A percentile compares a stretch with the other conserved stretches of the same genome.
Evolutionary conservation across 2,113 vertebrate species (phyloP).

Genomic region (Pelecanus crispus): DNA sequence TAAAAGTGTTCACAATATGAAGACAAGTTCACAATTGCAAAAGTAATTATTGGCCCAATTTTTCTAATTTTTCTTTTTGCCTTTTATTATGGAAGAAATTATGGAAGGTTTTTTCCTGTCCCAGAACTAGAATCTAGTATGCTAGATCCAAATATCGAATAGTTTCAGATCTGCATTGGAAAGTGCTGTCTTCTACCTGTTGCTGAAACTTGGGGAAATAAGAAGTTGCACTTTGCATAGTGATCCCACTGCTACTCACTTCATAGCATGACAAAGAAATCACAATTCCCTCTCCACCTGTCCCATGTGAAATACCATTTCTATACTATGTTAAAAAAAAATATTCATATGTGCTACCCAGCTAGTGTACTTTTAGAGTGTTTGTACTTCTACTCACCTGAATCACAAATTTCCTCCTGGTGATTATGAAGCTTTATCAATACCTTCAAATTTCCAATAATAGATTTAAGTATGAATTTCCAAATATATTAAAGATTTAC

Average conservation of each 20-base stretch:
- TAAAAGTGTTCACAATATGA: not conserved
- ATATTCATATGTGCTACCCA: not conserved
- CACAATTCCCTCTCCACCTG: not conserved
- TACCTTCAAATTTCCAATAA: not conserved
- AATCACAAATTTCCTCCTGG: not conserved
- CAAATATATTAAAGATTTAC: not conserved
- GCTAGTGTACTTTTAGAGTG: not conserved
- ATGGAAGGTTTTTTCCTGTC: not conserved
- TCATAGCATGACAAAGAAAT: not conserved
- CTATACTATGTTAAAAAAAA: not conserved
- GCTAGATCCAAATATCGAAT: not conserved
- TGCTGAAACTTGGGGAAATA: not conserved
- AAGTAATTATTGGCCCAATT: not conserved
- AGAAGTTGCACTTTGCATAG: not conserved
- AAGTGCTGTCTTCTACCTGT: not conserved
- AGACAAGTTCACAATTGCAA: not conserved
- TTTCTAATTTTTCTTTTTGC: not conserved
- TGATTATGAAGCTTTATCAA: not conserved
- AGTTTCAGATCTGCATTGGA: not conserved
- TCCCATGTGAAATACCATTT: not conserved
- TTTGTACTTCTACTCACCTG: not conserved
- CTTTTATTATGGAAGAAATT: not conserved
- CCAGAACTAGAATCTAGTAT: not conserved
- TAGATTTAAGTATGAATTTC: not conserved
- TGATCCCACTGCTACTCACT: not conserved